Base-by-base conservation (phyloP, 2,113 vertebrate species). In the Corythornis cristatus region DNA sequence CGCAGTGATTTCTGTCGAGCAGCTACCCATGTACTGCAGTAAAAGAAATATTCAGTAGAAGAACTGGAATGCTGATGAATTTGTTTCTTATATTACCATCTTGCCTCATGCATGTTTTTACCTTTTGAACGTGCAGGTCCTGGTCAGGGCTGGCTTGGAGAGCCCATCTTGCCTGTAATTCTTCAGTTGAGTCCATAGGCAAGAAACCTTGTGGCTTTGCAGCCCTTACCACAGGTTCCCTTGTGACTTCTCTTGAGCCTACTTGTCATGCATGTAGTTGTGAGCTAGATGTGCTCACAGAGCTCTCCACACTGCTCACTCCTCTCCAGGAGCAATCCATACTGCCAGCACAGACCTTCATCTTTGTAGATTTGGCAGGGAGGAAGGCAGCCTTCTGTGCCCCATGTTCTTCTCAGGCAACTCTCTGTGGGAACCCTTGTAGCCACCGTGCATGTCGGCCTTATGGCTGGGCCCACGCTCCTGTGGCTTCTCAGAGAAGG, bases 391-490 rank as follows among this genome's bases (percentile, higher is more conserved):
- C 43, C 26, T 33, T 86, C 76, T 64, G 53, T 33, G 25, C 9
- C 25, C 33, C 1, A 0, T 0, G 1, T 14, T 50, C 7, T 19
- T 62, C 62, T 58, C 3, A 0, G n/a, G 31, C 15, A 56, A 11
- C 14, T 37, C 53, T 25, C 54, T 15, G 12, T 11, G 50, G 58
- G 19, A 68, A 40, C 11, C 28, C 68, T 35, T 56, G 58, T 64
- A 83, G n/a, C n/a, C 71, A 61, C 25, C 2, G 1, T 3, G 19
- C 35, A 29, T 2, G 2, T 56, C n/a, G 78, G 51, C 46, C 46
- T 90, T 33, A 21, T 2, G 1, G 19, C 56, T 74, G 57, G 25
- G 51, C 67, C 72, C 74, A 73, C 1, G 2, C 31, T 75, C 61
- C 31, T n/a, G 40, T 0, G 2, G 60, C 43, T 75, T 58, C 62